phyloP scores from a whole-genome alignment of 35 echinoderm and acorn worm genomes.

The Chiridota heheva region DNA sequence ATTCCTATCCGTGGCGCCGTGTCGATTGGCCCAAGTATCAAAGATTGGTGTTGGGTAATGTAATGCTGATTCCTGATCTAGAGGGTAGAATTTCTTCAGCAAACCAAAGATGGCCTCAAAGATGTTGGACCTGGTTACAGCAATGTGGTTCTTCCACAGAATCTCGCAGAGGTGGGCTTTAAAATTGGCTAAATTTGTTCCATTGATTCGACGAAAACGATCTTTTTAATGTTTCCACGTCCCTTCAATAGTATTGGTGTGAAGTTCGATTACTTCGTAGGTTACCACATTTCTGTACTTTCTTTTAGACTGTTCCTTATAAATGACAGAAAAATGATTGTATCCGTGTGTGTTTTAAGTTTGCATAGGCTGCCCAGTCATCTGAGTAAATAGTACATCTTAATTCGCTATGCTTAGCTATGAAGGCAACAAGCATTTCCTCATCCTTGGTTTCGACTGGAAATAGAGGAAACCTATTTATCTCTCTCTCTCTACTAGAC shows the following conservation, averaged over 20 bases:
- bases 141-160: neutral
- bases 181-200: neutral
- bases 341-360: neutral
- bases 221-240: constrained; percentile 1
- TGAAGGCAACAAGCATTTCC: neutral
- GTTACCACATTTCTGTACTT: neutral
- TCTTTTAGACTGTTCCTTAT: neutral
- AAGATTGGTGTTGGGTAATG: neutral
- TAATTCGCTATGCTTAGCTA: neutral
- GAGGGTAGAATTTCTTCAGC: neutral
- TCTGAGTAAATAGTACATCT: constrained; percentile 14
- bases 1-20: too few relatives aligned
- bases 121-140: neutral
- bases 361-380: constrained; percentile 4
- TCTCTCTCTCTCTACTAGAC: constrained; percentile 1
- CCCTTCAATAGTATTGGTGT: constrained; percentile 5
- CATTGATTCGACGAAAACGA: neutral
- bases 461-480: neutral
- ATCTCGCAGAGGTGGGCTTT: constrained; percentile 9
- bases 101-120: constrained; percentile 10
- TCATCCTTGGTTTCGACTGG: neutral
- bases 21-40: constrained; percentile 8
- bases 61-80: neutral
- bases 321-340: constrained; percentile 1
- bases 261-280: neutral